Conservation (phyloP, 2,888 invertebrate species). For the Ernsta delagoae region DNA sequence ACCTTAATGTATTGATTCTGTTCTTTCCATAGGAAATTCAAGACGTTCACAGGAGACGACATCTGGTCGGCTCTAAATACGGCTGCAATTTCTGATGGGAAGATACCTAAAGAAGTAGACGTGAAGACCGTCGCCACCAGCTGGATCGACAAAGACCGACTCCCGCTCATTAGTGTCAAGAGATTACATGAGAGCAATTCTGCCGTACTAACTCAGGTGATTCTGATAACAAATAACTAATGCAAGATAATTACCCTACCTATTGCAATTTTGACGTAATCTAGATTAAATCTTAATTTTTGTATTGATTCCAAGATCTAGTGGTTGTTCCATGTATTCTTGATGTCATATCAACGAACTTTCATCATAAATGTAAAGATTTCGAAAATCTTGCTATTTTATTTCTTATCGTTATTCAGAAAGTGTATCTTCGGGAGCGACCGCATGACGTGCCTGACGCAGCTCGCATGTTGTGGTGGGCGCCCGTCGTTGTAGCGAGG, state of each 20-base stretch:
- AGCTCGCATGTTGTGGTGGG: constrained; percentile 90
- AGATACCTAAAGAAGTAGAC: constrained; percentile 77
- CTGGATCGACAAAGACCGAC: constrained; percentile 92
- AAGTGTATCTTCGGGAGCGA: constrained; percentile 89
- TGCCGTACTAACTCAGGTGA: constrained; percentile 87
- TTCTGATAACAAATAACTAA: too few species aligned
- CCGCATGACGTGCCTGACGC: constrained; percentile 90
- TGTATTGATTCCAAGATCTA: too few species aligned
- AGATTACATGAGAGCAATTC: constrained; percentile 88
- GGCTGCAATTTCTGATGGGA: constrained; percentile 86
- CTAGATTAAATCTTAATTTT: too few species aligned
- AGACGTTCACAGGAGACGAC: constrained; percentile 91
- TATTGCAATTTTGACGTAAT: too few species aligned
- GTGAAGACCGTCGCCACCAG: constrained; percentile 89
- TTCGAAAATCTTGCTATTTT: too few species aligned
- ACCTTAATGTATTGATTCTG: too few species aligned
- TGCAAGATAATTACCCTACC: too few species aligned
- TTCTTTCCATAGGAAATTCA: constrained; percentile 83
- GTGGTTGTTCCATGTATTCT: too few species aligned
- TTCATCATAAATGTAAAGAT: too few species aligned
- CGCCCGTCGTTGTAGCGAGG: constrained; percentile 87
- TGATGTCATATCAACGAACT: too few species aligned
- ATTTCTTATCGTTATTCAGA: constrained; percentile 62
- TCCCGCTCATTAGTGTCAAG: constrained; percentile 89
- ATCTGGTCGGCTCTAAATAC: constrained; percentile 90